Conservation (phyloP, 2,113 vertebrate species). For the Phyllostomus hastatus region DNA sequence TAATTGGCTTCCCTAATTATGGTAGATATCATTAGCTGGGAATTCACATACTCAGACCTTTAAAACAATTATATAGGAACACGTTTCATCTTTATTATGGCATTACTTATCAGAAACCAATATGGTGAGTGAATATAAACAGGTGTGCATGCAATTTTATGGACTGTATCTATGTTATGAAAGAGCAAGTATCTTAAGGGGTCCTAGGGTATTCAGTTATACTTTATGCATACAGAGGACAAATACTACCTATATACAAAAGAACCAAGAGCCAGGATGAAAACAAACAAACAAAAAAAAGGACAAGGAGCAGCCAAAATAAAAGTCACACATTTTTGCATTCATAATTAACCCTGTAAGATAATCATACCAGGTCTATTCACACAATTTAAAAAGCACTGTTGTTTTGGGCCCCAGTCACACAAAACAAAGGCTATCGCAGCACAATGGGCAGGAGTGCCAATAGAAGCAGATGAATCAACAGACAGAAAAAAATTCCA, state of each 20-base stretch:
- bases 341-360: neutral
- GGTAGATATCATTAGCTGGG: conserved; percentile 41
- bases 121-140: neutral
- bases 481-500: neutral
- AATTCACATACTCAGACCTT: conserved; percentile 42
- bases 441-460: too few species aligned
- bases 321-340: neutral
- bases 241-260: neutral
- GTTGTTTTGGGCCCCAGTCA: neutral
- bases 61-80: conserved; percentile 43
- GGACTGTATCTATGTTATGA: neutral
- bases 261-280: neutral
- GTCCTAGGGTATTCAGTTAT: neutral
- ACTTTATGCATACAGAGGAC: neutral
- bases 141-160: neutral
- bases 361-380: neutral
- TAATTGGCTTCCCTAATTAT: conserved; percentile 43
- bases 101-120: neutral
- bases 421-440: neutral
- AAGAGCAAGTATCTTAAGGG: neutral
- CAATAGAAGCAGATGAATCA: neutral
- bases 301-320: neutral
- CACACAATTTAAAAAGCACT: neutral
- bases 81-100: conserved; percentile 23
- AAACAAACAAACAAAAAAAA: neutral